Evolutionary conservation across 2,888 invertebrate species (phyloP), one percentile per base, ranked within the genome.

Genomic region (Coelopa pilipes): DNA sequence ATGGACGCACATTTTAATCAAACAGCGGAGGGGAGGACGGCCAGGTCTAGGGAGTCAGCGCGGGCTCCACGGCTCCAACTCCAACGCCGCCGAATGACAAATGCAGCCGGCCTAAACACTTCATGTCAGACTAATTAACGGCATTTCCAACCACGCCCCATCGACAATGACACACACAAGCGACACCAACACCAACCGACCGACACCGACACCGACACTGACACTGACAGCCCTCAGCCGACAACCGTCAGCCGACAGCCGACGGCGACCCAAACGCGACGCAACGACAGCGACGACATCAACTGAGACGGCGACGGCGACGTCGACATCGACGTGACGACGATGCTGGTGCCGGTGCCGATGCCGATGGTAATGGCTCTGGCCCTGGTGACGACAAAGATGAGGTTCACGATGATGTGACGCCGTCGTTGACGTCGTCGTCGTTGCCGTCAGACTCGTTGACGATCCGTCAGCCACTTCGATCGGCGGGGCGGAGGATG

Each of bases 81-180:
- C n/a, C 2, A 74, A 73, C 80, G 47, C 53, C 13, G 15, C 24
- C 34, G 34, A 34, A 62, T n/a, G 62, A 12, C 15, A 55, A 17
- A 34, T 24, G 55, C 55, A 11, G 21, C 17, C 21, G 34, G 50
- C 10, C 65, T 63, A 71, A 71, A 53, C 63, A 71, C 53, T 55
- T 10, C 71, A 65, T 71, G 65, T 71, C 71, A 71, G 71, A 71
- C 71, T 71, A 71, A 71, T 71, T 71, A 71, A 71, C 71, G 47
- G 71, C 71, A 71, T 71, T 71, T 65, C 65, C 63, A 71, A 65
- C 63, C 45, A 76, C 82, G 81, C 81, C 80, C 80, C 82, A 82
- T 83, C 80, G 80, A 81, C 80, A 82, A 80, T 81, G 84, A 81
- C 81, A 83, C 82, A 82, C 82, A 80, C 76, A 74, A 59, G 24